Conservation (phyloP, 2,888 invertebrate genomes). For the Nipponacmea schrenckii region DNA sequence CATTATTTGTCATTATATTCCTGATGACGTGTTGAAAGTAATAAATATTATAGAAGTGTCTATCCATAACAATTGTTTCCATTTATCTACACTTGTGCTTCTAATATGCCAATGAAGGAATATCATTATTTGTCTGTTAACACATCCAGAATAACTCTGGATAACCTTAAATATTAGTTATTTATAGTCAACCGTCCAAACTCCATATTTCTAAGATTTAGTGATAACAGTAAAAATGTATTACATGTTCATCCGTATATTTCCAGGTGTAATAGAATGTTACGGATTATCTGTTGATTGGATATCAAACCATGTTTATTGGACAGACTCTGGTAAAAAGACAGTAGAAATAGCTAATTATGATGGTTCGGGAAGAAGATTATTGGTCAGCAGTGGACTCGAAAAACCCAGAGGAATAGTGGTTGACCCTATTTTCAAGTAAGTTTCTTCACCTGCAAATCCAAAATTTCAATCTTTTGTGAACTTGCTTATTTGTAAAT, state of each 20-base stretch:
- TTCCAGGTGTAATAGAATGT: conserved; percentile 52
- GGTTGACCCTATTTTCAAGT: conserved; percentile 59
- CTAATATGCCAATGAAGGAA: too few species aligned
- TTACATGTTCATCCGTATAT: not conserved
- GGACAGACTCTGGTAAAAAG: conserved; percentile 56
- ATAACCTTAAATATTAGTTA: too few species aligned
- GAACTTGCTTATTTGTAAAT: too few species aligned
- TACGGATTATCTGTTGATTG: conserved; percentile 60
- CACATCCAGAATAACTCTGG: too few species aligned
- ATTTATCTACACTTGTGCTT: too few species aligned
- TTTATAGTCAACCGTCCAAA: too few species aligned
- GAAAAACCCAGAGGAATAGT: conserved; percentile 54
- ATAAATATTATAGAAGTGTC: too few species aligned
- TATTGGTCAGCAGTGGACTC: conserved; percentile 49
- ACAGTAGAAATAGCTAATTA: conserved; percentile 59
- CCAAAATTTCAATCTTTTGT: not conserved
- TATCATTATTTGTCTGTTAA: too few species aligned
- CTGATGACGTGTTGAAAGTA: too few species aligned
- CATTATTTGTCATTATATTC: too few species aligned
- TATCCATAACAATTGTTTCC: too few species aligned
- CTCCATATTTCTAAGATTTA: too few species aligned
- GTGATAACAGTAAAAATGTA: not conserved
- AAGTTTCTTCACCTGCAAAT: conserved; percentile 22
- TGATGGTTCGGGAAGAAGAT: conserved; percentile 49
- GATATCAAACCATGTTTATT: conserved; percentile 59